Percentiles rank a stretch among this genome's conserved stretches.
phyloP scores from a whole-genome alignment of 2,888 invertebrate species.

The Mayetiola destructor region DNA sequence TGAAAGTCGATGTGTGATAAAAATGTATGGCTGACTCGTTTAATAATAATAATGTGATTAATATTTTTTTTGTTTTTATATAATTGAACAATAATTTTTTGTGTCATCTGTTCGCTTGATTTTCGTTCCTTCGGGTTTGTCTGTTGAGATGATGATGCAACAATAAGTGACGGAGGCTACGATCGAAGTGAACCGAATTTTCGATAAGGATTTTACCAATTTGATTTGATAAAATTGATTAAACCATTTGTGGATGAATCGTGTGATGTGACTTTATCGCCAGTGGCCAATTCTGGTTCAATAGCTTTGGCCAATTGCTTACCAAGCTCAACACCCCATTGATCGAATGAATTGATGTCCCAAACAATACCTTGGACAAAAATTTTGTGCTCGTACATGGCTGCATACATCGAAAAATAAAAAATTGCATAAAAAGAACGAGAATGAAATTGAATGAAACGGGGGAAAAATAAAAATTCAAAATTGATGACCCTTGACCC shows the following conservation, averaged over 20 bases:
- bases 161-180: too few species aligned
- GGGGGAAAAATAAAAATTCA: background rate
- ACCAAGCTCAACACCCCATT: constrained; percentile 99
- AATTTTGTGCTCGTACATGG: constrained; percentile 97
- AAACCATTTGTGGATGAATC: constrained; percentile 95
- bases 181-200: too few species aligned
- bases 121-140: background rate
- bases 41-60: too few species aligned
- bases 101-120: background rate
- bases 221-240: constrained; percentile 80
- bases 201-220: constrained; percentile 31
- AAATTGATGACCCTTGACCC: constrained; percentile 21
- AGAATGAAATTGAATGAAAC: background rate
- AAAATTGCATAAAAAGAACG: background rate
- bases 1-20: too few species aligned
- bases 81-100: too few species aligned
- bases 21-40: too few species aligned
- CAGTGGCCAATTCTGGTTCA: constrained; percentile 74
- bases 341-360: constrained; percentile 99
- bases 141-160: too few species aligned
- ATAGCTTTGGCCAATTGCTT: constrained; percentile 98
- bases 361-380: constrained; percentile 97
- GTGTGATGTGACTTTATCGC: constrained; percentile 55
- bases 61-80: too few species aligned
- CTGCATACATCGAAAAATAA: constrained; percentile 38